Evolutionary conservation across 2,888 invertebrate genomes (phyloP).

Genomic region (Liopterus haemorrhoidalis): DNA sequence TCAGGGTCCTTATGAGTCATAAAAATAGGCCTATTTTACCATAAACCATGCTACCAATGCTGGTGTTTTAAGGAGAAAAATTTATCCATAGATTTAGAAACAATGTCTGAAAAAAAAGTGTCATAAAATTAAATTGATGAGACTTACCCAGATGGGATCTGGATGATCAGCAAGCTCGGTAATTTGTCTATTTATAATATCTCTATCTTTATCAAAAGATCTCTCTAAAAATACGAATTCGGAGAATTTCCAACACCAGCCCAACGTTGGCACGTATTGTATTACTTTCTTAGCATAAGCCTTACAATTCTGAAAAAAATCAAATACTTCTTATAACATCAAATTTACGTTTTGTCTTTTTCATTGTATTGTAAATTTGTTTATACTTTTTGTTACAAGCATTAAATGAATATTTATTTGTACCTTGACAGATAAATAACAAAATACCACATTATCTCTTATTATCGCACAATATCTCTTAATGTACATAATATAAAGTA

Average conservation of each 20-base stretch:
- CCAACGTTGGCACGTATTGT: constrained; percentile 84
- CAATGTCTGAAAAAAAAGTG: background rate
- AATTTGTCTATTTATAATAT: constrained; percentile 73
- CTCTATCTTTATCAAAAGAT: constrained; percentile 84
- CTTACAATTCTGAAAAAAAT: constrained; percentile 73
- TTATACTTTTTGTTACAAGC: constrained; percentile 2
- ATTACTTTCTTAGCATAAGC: constrained; percentile 91
- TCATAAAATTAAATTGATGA: constrained; percentile 12
- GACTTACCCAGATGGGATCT: constrained; percentile 79
- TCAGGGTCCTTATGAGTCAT: too few relatives aligned
- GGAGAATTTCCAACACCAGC: constrained; percentile 95
- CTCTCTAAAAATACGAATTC: constrained; percentile 92
- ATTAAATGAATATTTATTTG: background rate
- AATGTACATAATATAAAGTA: too few relatives aligned
- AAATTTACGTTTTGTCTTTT: background rate
- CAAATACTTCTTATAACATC: too few relatives aligned
- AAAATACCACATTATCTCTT: too few relatives aligned
- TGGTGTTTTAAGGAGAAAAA: too few relatives aligned
- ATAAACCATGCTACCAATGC: too few relatives aligned
- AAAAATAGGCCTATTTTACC: too few relatives aligned
- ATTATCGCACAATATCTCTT: too few relatives aligned
- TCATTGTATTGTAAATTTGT: background rate
- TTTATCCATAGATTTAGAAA: constrained; percentile 1
- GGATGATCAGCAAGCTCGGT: constrained; percentile 80
- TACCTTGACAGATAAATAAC: too few relatives aligned